phyloP scores from a whole-genome alignment of 92 coral and sea anemone genomes.

The Zoanthus solanderi region DNA sequence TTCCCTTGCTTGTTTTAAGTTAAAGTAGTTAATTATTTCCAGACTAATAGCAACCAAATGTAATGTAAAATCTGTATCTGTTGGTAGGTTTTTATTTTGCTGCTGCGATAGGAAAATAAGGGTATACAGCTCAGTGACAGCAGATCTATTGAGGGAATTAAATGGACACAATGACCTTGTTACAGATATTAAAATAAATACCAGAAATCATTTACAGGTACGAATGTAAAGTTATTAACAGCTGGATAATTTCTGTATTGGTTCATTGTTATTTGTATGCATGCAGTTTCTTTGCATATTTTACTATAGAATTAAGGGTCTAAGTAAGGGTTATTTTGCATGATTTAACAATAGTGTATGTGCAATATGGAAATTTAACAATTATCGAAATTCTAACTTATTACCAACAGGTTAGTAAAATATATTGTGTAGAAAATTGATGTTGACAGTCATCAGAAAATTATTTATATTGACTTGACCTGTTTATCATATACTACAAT shows the following conservation, averaged over 20 bases:
- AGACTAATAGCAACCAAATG: not conserved
- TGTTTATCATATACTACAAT: too few species aligned
- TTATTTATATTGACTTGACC: too few species aligned
- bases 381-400: too few species aligned
- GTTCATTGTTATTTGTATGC: not conserved
- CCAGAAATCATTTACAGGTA: constrained; percentile 91
- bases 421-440: too few species aligned
- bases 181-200: constrained; percentile 72
- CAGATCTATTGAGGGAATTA: constrained; percentile 73
- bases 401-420: too few species aligned
- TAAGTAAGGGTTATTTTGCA: too few species aligned
- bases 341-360: too few species aligned
- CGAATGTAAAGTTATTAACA: not conserved
- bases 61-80: not conserved
- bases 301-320: too few species aligned
- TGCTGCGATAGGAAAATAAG: constrained; percentile 82
- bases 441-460: too few species aligned
- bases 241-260: not conserved
- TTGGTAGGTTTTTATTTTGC: constrained; percentile 78
- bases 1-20: not conserved
- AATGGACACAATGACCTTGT: constrained; percentile 76
- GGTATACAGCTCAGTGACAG: constrained; percentile 84
- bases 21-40: not conserved
- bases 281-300: not conserved
- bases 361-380: too few species aligned